phyloP scores from a whole-genome alignment of 2,888 invertebrate species.

The Chromoteleia sp. region DNA sequence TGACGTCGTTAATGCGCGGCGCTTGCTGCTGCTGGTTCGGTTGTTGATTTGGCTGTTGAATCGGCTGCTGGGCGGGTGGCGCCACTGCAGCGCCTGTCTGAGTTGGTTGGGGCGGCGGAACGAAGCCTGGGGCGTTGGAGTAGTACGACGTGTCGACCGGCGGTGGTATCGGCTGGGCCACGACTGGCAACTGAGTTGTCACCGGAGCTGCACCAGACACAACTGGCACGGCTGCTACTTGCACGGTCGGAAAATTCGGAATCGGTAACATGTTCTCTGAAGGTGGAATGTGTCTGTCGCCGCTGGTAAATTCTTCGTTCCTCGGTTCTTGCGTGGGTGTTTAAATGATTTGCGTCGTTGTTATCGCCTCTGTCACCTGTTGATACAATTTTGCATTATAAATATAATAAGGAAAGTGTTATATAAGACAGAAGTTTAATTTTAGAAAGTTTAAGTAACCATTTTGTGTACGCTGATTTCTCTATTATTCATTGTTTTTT shows the following conservation, averaged over 20 bases:
- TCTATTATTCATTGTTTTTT: too few relatives aligned
- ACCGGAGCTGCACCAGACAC: slow-evolving; percentile 78
- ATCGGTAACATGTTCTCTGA: slow-evolving; percentile 79
- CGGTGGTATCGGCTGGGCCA: slow-evolving; percentile 81
- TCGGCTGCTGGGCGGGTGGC: slow-evolving; percentile 59
- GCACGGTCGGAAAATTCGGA: slow-evolving; percentile 79
- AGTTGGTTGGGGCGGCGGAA: slow-evolving; percentile 86
- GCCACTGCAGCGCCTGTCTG: slow-evolving; percentile 59
- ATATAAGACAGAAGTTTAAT: too few relatives aligned
- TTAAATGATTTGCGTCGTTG: slow-evolving; percentile 84
- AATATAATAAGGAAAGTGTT: too few relatives aligned
- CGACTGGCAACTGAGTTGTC: slow-evolving; percentile 80
- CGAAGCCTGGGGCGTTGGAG: slow-evolving; percentile 85
- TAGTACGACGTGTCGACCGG: slow-evolving; percentile 82
- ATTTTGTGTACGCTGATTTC: too few relatives aligned
- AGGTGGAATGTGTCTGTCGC: slow-evolving; percentile 83
- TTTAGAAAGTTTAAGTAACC: too few relatives aligned
- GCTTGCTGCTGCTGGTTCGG: slow-evolving; percentile 82
- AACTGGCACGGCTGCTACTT: slow-evolving; percentile 79
- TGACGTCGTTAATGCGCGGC: slow-evolving; percentile 90
- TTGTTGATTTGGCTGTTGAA: slow-evolving; percentile 61
- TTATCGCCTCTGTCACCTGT: slow-evolving; percentile 77
- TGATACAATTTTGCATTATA: neutral
- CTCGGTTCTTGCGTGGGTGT: slow-evolving; percentile 84
- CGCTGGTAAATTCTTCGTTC: slow-evolving; percentile 78